phyloP scores from a whole-genome alignment of 2,888 invertebrate genomes.

The Palloptera scutellata region DNA sequence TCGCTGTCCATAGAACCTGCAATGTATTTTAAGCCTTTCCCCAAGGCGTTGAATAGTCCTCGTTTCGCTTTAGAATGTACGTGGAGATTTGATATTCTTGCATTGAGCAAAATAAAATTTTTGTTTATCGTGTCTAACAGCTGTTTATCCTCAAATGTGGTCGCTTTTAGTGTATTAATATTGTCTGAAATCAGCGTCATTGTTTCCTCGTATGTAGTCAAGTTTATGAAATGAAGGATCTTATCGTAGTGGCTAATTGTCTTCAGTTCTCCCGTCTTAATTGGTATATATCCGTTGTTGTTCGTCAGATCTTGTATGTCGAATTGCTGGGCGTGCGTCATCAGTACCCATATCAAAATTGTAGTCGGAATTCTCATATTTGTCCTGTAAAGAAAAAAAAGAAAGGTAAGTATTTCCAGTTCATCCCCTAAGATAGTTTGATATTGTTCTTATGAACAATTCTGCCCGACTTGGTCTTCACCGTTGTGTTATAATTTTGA shows the following conservation, averaged over 20 bases:
- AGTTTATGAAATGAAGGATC: neutral
- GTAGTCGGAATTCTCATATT: too few species aligned
- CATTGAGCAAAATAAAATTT: conserved; percentile 7
- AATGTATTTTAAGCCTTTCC: conserved; percentile 22
- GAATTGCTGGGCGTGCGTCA: too few species aligned
- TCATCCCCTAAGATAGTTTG: too few species aligned
- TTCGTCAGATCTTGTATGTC: too few species aligned
- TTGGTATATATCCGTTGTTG: conserved; percentile 18
- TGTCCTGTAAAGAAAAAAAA: too few species aligned
- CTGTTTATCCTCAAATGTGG: neutral
- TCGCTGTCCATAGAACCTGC: conserved; percentile 27
- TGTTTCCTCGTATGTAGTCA: conserved; percentile 4
- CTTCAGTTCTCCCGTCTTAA: conserved; percentile 19
- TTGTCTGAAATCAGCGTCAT: conserved; percentile 5
- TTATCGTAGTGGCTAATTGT: neutral
- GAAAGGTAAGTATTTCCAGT: too few species aligned
- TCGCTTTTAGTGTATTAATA: neutral
- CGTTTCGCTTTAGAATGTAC: conserved; percentile 1
- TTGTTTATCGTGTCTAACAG: too few species aligned
- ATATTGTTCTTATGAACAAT: too few species aligned
- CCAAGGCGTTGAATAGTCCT: neutral
- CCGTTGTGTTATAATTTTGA: too few species aligned
- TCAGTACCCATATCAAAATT: too few species aligned
- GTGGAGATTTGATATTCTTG: neutral
- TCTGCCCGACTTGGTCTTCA: too few species aligned